Evolutionary conservation across 53 echinoderm and acorn worm species (phyloP).

Genomic region (Antedon mediterranea): DNA sequence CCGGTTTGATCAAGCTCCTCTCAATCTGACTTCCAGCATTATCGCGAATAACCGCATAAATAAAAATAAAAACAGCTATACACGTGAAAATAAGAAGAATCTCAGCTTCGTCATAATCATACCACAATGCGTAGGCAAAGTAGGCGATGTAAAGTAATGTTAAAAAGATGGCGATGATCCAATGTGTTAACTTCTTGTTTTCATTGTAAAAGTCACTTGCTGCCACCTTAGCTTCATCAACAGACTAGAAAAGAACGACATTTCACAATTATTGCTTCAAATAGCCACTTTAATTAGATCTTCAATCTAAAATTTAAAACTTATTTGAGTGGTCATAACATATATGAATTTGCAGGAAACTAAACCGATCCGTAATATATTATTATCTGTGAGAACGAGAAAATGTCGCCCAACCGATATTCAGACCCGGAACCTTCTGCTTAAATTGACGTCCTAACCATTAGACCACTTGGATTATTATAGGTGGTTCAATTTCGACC

Average conservation of each 20-base stretch:
- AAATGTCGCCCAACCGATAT: too few relatives aligned
- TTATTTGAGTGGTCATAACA: too few relatives aligned
- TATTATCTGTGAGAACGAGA: too few relatives aligned
- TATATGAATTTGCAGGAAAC: too few relatives aligned
- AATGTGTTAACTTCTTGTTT: conserved; percentile 10
- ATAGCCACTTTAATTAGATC: too few relatives aligned
- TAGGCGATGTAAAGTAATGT: conserved; percentile 35
- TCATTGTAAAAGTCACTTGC: conserved; percentile 17
- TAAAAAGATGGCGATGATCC: not conserved
- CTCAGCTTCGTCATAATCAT: conserved; percentile 49
- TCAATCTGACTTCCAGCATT: conserved; percentile 37
- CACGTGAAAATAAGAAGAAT: conserved; percentile 47
- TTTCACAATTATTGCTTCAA: conserved; percentile 12
- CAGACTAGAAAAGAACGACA: conserved; percentile 10
- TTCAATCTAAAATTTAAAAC: too few relatives aligned
- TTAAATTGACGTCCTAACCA: too few relatives aligned
- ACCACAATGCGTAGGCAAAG: conserved; percentile 60
- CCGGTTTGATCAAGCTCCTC: conserved; percentile 15
- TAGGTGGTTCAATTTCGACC: too few relatives aligned
- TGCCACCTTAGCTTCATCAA: conserved; percentile 8
- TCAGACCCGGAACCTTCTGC: too few relatives aligned
- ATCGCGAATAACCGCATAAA: conserved; percentile 43
- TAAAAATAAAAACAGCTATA: conserved; percentile 19
- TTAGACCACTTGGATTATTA: too few relatives aligned
- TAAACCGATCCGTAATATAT: too few relatives aligned